phyloP scores from a whole-genome alignment of 2,888 invertebrate genomes.

The Pyralis farinalis region DNA sequence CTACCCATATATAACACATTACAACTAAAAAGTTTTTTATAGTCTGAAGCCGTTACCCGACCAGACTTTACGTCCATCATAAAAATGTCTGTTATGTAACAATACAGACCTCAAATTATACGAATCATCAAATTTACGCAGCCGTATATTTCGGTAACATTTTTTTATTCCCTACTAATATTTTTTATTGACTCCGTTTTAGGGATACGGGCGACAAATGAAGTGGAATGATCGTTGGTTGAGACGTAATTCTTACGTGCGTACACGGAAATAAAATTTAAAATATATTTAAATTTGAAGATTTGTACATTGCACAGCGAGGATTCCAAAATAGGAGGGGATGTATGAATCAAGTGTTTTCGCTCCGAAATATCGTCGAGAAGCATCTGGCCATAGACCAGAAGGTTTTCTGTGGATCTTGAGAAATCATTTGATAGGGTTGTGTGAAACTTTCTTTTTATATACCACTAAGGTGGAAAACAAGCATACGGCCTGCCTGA shows the following conservation, averaged over 20 bases:
- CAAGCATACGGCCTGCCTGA: too few species aligned
- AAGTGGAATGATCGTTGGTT: slow-evolving; percentile 9
- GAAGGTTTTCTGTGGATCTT: too few species aligned
- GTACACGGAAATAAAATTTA: too few species aligned
- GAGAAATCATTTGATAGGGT: too few species aligned
- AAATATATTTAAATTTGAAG: too few species aligned
- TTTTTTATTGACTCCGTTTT: slow-evolving; percentile 7
- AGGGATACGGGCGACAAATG: not conserved
- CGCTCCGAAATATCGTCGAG: too few species aligned
- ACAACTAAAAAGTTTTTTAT: slow-evolving; percentile 1
- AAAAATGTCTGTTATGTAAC: slow-evolving; percentile 8
- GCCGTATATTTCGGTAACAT: slow-evolving; percentile 3
- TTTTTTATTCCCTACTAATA: slow-evolving; percentile 1
- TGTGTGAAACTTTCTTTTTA: too few species aligned
- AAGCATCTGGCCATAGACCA: too few species aligned
- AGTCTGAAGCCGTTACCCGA: not conserved
- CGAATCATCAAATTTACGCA: slow-evolving; percentile 9
- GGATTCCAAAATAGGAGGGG: too few species aligned
- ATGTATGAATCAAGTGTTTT: too few species aligned
- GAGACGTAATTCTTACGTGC: slow-evolving; percentile 20
- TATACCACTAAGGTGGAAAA: too few species aligned
- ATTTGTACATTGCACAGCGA: too few species aligned
- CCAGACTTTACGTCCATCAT: slow-evolving; percentile 6
- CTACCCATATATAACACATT: not conserved
- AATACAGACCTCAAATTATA: slow-evolving; percentile 5